phyloP scores from a whole-genome alignment of 1,140 invertebrate genomes.

The Drosophila sp. region DNA sequence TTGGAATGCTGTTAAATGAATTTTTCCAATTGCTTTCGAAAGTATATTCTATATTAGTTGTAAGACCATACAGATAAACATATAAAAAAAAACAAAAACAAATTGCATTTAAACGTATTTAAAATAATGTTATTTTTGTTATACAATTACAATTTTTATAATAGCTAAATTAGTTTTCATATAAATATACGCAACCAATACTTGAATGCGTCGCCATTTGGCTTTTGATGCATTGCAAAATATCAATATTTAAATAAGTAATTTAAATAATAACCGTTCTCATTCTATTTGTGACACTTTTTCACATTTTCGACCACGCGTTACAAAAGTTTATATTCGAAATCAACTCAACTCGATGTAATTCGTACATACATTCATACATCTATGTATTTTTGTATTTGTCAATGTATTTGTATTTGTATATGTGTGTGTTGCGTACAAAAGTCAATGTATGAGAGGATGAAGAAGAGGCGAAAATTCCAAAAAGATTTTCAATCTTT shows the following conservation, averaged over 20 bases:
- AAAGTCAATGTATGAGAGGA: conserved; percentile 56
- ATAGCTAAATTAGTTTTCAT: conserved; percentile 73
- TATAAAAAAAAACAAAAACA: conserved; percentile 53
- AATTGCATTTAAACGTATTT: conserved; percentile 79
- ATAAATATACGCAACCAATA: conserved; percentile 36
- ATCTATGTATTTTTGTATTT: conserved; percentile 41
- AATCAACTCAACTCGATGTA: conserved; percentile 28
- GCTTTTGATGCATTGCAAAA: conserved; percentile 27
- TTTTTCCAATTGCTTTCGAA: conserved; percentile 50
- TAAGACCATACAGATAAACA: conserved; percentile 52
- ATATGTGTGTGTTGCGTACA: conserved; percentile 66
- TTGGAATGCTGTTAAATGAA: conserved; percentile 70
- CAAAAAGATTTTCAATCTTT: conserved; percentile 13
- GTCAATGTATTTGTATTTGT: conserved; percentile 72
- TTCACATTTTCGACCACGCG: conserved; percentile 32
- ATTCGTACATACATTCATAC: conserved; percentile 27
- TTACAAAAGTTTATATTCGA: conserved; percentile 18
- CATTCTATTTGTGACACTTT: conserved; percentile 31
- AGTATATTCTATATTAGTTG: conserved; percentile 58
- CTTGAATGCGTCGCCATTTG: conserved; percentile 5
- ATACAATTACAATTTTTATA: conserved; percentile 47
- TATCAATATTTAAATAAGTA: conserved; percentile 32
- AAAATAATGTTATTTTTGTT: conserved; percentile 55
- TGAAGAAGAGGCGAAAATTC: conserved; percentile 33
- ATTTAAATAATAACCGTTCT: conserved; percentile 40